Evolutionary conservation across 30 jellyfish, hydroid and myxozoan genomes (phyloP).

Genomic region (Aurelia sp.): DNA sequence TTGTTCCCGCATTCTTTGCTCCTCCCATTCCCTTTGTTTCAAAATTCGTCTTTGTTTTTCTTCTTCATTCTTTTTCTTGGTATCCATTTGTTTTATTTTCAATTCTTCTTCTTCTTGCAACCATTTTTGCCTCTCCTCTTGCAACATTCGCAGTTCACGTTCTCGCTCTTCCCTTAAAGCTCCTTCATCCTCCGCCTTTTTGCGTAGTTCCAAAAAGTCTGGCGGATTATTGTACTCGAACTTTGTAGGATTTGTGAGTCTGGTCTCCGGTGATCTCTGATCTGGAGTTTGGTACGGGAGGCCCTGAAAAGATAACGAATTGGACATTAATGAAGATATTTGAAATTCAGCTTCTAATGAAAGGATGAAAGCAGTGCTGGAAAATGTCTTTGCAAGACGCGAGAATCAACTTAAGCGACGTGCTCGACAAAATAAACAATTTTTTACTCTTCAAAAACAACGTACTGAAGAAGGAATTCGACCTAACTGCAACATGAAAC

Average conservation of each 20-base stretch:
- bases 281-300: slow-evolving; percentile 64
- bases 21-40: slow-evolving; percentile 40
- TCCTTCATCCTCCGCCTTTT: slow-evolving; percentile 72
- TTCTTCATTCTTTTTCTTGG: slow-evolving; percentile 54
- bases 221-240: slow-evolving; percentile 88
- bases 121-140: slow-evolving; percentile 69
- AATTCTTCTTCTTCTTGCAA: slow-evolving; percentile 58
- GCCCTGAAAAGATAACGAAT: slow-evolving; percentile 38
- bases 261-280: slow-evolving; percentile 37
- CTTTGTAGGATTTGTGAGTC: slow-evolving; percentile 34
- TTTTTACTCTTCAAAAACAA: too few species aligned
- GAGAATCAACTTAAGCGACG: too few species aligned
- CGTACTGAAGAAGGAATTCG: too few species aligned
- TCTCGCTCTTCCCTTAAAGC: slow-evolving; percentile 77
- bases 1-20: slow-evolving; percentile 3
- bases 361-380: too few species aligned
- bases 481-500: too few species aligned
- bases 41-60: slow-evolving; percentile 19
- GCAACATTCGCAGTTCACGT: slow-evolving; percentile 76
- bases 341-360: too few species aligned
- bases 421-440: too few species aligned
- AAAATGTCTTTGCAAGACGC: too few species aligned
- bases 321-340: too few species aligned
- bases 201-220: slow-evolving; percentile 90
- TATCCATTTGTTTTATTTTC: slow-evolving; percentile 17